Evolutionary conservation across 2,797 vertebrate species (phyloP), one percentile per base, ranked within the genome.

Genomic region (Scarus forsteni): DNA sequence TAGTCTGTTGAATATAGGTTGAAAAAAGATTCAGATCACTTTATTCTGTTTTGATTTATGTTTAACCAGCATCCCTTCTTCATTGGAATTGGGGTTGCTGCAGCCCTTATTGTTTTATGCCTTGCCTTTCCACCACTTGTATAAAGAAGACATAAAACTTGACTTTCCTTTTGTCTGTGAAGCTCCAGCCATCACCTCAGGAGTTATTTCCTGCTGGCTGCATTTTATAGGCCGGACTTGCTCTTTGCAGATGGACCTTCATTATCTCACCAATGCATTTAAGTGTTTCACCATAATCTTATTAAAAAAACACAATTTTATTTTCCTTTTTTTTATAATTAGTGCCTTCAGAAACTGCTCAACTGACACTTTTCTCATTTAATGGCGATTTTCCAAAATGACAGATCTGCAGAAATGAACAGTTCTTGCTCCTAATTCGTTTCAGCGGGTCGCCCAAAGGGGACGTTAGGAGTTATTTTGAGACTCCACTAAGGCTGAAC

Each of bases 201-300:
- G n/a, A 49, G 54, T 34, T 48, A 57, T 49, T 75, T 45, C 43
- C 57, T 7, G 53, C 49, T 10, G 39, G 55, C 65, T 46, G 39
- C 43, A 10, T 14, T n/a, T 14, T 14, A 67, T 57, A 19, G 49
- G 61, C 60, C 43, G 16, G 67, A 52, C 12, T 5, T 75, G 51
- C 57, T 50, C 36, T 64, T 50, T 16, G 34, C 56, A 66, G 34
- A 53, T 51, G 40, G 35, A 53, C 73, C 57, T 58, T 81, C 56
- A 69, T 73, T 16, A 64, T 63, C 58, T 60, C 60, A 44, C 13
- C 45, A 12, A 27, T 42, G n/a, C 36, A 42, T 56, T 15, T 43
- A 16, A 12, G 27, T 19, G 19, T 56, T 68, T 56, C 42, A 19
- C 13, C 19, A 27, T 15, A 34, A 63, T 58, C 12, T 36, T 14